A percentile compares a stretch with the other conserved stretches of the same genome.
These are phyloP conservation scores for Drosophila cyrtoloma DNA, from an alignment of 2,888 invertebrate genomes.

Conservation along the genomic window DNA sequence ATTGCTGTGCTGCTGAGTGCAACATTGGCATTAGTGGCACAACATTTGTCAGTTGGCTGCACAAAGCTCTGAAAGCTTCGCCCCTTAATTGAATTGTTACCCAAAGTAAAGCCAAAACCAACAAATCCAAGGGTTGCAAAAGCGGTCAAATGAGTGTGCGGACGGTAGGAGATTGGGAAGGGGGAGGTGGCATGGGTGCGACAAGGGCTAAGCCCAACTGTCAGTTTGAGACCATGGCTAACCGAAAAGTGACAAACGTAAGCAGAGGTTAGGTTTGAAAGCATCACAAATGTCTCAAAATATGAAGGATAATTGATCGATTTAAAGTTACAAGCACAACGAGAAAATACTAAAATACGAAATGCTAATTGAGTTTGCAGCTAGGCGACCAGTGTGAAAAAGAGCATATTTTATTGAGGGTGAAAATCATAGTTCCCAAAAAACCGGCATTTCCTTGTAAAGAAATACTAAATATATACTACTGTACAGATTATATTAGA, in stretches of 20 bases:
- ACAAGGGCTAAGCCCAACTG: slow-evolving; percentile 20
- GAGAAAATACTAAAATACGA: background rate
- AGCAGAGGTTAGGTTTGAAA: slow-evolving; percentile 6
- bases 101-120: slow-evolving; percentile 24
- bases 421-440: background rate
- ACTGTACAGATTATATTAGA: background rate
- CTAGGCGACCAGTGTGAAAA: background rate
- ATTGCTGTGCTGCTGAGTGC: slow-evolving; percentile 38
- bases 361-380: background rate
- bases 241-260: slow-evolving; percentile 1
- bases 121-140: slow-evolving; percentile 28
- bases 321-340: background rate
- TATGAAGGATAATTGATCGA: slow-evolving; percentile 3
- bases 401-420: background rate
- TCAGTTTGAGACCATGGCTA: slow-evolving; percentile 28
- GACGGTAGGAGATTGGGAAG: background rate
- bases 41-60: slow-evolving; percentile 48
- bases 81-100: slow-evolving; percentile 42
- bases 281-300: background rate
- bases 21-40: slow-evolving; percentile 40
- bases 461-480: no score
- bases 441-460: background rate
- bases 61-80: slow-evolving; percentile 36
- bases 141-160: background rate
- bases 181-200: background rate